These are phyloP conservation scores for Pandion haliaetus DNA, from an alignment of 2,113 vertebrate genomes.

Conservation along the genomic window DNA sequence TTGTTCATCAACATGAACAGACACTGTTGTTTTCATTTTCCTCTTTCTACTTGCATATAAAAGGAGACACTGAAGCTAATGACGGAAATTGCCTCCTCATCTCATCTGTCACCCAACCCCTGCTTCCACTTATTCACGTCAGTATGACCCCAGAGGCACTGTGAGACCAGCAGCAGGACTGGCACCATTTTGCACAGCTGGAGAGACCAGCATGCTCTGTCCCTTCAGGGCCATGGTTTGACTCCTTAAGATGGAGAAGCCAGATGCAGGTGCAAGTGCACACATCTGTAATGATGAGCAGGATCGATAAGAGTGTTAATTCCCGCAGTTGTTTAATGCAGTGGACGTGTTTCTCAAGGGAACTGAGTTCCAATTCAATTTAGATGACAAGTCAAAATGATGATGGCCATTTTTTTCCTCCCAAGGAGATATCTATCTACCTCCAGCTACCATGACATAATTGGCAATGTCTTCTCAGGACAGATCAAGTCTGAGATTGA, in stretches of 20 bases:
- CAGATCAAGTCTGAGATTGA: not conserved
- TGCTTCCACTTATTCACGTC: not conserved
- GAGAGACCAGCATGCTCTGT: not conserved
- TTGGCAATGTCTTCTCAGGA: slow-evolving; percentile 17
- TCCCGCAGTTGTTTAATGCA: slow-evolving; percentile 41
- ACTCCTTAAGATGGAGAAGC: not conserved
- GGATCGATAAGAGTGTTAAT: slow-evolving; percentile 37
- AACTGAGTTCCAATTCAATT: slow-evolving; percentile 43
- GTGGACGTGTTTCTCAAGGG: slow-evolving; percentile 30
- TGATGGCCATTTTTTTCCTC: not conserved
- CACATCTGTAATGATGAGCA: not conserved
- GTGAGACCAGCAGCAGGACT: not conserved
- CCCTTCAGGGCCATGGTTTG: not conserved
- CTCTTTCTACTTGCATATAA: not conserved
- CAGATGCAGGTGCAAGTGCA: not conserved
- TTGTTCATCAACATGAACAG: not conserved
- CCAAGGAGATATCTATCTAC: not conserved
- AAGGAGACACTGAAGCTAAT: not conserved
- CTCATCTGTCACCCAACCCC: not conserved
- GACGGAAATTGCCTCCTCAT: not conserved
- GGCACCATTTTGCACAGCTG: not conserved
- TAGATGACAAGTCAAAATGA: slow-evolving; percentile 31
- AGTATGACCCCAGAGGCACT: not conserved
- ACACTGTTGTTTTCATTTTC: not conserved
- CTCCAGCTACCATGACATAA: not conserved